Percentiles rank a stretch among this genome's conserved stretches.
Conservation (phyloP, 2,797 vertebrate genomes). For the Micropoecilia bifurca region DNA sequence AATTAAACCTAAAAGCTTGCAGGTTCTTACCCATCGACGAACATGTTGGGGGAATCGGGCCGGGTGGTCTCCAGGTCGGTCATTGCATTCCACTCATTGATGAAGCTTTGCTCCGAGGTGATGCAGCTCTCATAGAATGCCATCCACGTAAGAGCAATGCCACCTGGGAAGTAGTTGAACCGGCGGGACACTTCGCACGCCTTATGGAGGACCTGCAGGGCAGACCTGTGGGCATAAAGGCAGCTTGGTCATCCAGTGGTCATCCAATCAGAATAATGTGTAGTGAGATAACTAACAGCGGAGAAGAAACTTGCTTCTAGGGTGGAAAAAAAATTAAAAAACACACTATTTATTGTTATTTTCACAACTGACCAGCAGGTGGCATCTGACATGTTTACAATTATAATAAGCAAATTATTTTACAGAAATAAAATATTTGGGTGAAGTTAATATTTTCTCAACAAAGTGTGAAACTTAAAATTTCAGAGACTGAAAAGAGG, state of each 20-base stretch:
- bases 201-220: slow-evolving; percentile 96
- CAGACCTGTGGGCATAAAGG: slow-evolving; percentile 84
- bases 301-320: neutral
- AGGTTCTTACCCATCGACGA: slow-evolving; percentile 88
- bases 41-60: slow-evolving; percentile 91
- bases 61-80: slow-evolving; percentile 93
- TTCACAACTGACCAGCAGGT: slow-evolving; percentile 53
- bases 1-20: neutral
- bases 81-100: slow-evolving; percentile 98
- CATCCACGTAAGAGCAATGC: slow-evolving; percentile 93
- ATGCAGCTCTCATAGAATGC: slow-evolving; percentile 96
- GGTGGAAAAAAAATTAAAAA: too few species aligned
- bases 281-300: neutral
- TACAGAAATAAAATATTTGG: neutral
- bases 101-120: slow-evolving; percentile 93
- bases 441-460: neutral
- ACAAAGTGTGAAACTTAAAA: neutral
- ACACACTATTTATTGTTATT: neutral
- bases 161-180: slow-evolving; percentile 94
- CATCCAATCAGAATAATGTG: neutral
- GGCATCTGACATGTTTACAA: slow-evolving; percentile 13
- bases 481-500: neutral
- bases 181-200: slow-evolving; percentile 91
- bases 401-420: neutral
- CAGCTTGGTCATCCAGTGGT: neutral